These are phyloP conservation scores for Cosmia pyralina DNA, from an alignment of 2,888 invertebrate genomes.

Conservation along the genomic window DNA sequence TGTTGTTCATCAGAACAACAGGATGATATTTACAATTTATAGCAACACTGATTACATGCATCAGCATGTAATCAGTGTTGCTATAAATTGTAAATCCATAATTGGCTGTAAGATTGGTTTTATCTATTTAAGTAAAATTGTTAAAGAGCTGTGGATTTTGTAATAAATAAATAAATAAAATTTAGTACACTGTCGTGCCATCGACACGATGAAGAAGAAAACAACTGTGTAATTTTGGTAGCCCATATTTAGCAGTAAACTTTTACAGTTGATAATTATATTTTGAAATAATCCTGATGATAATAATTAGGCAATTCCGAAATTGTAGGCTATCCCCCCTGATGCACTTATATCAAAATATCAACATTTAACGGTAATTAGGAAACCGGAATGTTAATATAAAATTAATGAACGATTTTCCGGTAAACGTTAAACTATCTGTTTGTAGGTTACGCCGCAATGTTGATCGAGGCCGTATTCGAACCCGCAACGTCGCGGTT, in stretches of 20 bases:
- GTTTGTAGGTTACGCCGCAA: slow-evolving; percentile 44
- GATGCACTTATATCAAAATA: neutral
- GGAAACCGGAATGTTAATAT: slow-evolving; percentile 7
- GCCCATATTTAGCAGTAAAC: neutral
- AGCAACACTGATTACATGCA: too few relatives aligned
- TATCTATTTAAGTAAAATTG: too few relatives aligned
- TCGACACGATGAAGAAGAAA: too few relatives aligned
- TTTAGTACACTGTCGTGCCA: too few relatives aligned
- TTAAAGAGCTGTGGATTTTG: too few relatives aligned
- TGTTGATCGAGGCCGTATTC: slow-evolving; percentile 46
- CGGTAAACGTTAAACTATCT: slow-evolving; percentile 20
- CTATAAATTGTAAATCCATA: too few relatives aligned
- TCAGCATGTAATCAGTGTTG: too few relatives aligned
- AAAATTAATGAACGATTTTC: slow-evolving; percentile 18
- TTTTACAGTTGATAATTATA: neutral
- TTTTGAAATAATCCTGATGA: neutral
- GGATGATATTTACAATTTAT: too few relatives aligned
- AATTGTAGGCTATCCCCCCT: neutral
- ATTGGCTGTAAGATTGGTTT: too few relatives aligned
- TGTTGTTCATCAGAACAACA: too few relatives aligned
- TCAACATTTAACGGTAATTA: neutral
- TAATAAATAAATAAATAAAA: too few relatives aligned
- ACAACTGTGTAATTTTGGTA: neutral
- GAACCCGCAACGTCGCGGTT: slow-evolving; percentile 39
- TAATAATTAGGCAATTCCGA: neutral